Conservation (phyloP, 2,888 invertebrate genomes). For the Troides helena region DNA sequence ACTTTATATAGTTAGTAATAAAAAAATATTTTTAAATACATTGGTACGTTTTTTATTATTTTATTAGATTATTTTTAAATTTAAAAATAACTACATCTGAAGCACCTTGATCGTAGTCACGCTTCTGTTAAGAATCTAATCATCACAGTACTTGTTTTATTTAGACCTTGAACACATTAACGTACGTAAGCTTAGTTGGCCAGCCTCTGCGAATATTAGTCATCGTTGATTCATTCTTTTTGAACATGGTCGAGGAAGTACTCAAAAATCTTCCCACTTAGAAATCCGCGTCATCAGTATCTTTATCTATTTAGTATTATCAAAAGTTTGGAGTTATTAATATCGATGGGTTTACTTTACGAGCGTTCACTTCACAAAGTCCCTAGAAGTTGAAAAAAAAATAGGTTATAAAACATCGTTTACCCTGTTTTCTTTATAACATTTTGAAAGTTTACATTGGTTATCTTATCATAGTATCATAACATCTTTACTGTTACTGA, state of each 20-base stretch:
- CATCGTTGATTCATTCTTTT: conserved; percentile 57
- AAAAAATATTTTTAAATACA: too few relatives aligned
- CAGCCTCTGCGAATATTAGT: conserved; percentile 48
- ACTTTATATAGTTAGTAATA: too few relatives aligned
- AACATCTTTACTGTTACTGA: not conserved
- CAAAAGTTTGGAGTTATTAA: too few relatives aligned
- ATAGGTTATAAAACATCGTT: not conserved
- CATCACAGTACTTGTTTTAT: conserved; percentile 9
- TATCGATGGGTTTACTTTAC: too few relatives aligned
- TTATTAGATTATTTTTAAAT: too few relatives aligned
- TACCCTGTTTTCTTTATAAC: not conserved
- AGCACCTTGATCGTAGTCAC: conserved; percentile 7
- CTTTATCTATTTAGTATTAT: not conserved
- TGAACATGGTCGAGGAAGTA: conserved; percentile 42
- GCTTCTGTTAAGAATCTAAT: conserved; percentile 16
- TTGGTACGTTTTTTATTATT: too few relatives aligned
- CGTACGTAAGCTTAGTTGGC: conserved; percentile 38
- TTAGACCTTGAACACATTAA: conserved; percentile 33
- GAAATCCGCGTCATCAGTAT: not conserved
- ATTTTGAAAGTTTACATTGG: not conserved
- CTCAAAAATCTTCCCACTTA: conserved; percentile 21
- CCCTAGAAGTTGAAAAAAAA: not conserved
- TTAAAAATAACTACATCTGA: not conserved
- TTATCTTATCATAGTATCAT: conserved; percentile 16
- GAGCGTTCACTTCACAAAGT: too few relatives aligned